A percentile compares a stretch with the other conserved stretches of the same genome.
Evolutionary conservation across 2,113 vertebrate genomes (phyloP).

Genomic region (Hystrix cristata): DNA sequence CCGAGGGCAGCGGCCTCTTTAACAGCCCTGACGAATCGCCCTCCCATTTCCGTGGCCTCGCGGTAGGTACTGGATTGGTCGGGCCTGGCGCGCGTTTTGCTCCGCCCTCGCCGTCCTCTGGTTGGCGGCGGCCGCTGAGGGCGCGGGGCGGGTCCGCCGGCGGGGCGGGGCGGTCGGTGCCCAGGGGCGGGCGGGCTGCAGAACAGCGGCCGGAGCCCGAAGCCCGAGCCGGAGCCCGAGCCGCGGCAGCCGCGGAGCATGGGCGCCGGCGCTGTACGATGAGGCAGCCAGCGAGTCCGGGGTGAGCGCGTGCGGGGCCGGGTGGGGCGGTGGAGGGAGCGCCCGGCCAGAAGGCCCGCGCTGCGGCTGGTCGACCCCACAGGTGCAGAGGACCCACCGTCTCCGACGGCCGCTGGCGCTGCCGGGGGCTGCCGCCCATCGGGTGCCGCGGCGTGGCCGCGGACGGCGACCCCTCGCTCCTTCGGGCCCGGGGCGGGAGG

Average conservation of each 20-base stretch:
- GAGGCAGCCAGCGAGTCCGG: slow-evolving; percentile 69
- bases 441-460: not conserved
- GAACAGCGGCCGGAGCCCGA: not conserved
- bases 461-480: not conserved
- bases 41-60: not conserved
- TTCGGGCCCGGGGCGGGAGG: not conserved
- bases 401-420: slow-evolving; percentile 53
- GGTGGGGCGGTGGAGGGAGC: not conserved
- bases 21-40: slow-evolving; percentile 76
- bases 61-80: slow-evolving; percentile 68
- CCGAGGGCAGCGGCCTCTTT: slow-evolving; percentile 53
- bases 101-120: slow-evolving; percentile 63
- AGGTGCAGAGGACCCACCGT: not conserved
- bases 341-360: slow-evolving; percentile 53
- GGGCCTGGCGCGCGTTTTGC: slow-evolving; percentile 63
- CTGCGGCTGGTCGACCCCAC: not conserved
- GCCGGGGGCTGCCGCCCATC: not conserved
- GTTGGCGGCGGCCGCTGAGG: slow-evolving; percentile 70
- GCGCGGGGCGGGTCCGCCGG: slow-evolving; percentile 72
- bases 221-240: not conserved
- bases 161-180: slow-evolving; percentile 76
- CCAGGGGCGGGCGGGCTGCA: slow-evolving; percentile 65
- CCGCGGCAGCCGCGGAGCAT: not conserved
- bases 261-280: slow-evolving; percentile 69
- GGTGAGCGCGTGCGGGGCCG: slow-evolving; percentile 59